Evolutionary conservation across 2,888 invertebrate species (phyloP), one percentile per base, ranked within the genome.

Genomic region (Tenthredo amoena): DNA sequence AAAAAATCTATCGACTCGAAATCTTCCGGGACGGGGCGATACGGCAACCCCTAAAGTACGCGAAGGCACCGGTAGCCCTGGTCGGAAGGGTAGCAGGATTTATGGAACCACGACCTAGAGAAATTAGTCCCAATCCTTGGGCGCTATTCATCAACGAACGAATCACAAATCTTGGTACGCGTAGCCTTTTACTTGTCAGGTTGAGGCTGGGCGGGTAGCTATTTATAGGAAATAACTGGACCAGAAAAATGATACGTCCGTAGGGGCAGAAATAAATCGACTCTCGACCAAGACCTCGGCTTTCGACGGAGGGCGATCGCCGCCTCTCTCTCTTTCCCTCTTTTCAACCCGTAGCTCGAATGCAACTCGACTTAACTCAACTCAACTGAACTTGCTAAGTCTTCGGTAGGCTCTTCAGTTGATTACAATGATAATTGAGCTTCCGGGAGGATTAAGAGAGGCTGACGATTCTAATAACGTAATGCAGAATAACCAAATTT

Each of bases 191-290:
- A 5, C n/a, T 74, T 43, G 68, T 68, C 34, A 34, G 68, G 68
- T 68, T 68, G 68, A 68, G 50, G 47, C 21, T 83, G 68, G n/a
- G 37, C n/a, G n/a, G 18, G 43, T 34, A 68, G 82, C 68, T 85
- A 85, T 85, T 85, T 85, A 82, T 82, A 72, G 85, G 85, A 72
- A 82, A 71, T 82, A 85, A 85, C 85, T 85, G 81, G 82, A 85
- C 85, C 85, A 79, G 85, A 85, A 85, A 85, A 82, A 83, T 83
- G 83, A 83, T 83, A 83, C 83, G 50, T 83, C 83, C 68, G 68
- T 83, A 40, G 68, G 76, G 65, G 31, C 83, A 68, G 83, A 83
- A 83, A 83, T 83, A 83, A 83, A 83, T 83, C 83, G 83, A 83
- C 68, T 83, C 83, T 65, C 43, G 76, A 77, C 74, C 74, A 84